Evolutionary conservation across 2,797 vertebrate species (phyloP), one percentile per base, ranked within the genome.

Genomic region (Intellagama lesueurii): DNA sequence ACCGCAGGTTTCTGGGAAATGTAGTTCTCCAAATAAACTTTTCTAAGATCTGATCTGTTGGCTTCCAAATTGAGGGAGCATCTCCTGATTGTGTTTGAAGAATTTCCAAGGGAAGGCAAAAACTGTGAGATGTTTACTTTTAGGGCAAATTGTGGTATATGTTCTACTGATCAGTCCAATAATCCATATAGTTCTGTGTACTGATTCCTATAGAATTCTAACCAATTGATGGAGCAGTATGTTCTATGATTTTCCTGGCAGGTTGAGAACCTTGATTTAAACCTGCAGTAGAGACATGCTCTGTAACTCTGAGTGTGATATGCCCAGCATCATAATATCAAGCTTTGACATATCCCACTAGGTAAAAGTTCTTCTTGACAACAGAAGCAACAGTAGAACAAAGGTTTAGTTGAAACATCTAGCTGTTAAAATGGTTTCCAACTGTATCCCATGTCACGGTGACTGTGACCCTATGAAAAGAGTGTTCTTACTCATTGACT

Each of bases 401-500:
- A 32, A 9, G 30, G 8, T 47, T 47, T 32, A 32, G 68, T 47
- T 32, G 68, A 68, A n/a, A 85, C 49, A 56, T 47, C 32, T 47
- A 6, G 4, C 28, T 64, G 19, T 86, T 44, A 44, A 4, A 77
- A 44, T 66, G 60, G 81, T 49, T 82, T 64, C 44, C 14, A 49
- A n/a, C 28, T 70, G 28, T 56, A 3, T 44, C 73, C 52, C 73
- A 77, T 30, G 24, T 49, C 64, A 70, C 4, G 78, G 64, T 70
- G 64, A 84, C 11, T 40, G 47, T 84, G 68, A 84, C 47, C 24
- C 9, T 69, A 68, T 56, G 30, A 77, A 66, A 76, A 68, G 56
- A 88, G 19, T n/a, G 40, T 88, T 88, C 47, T 16, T 69, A n/a
- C 40, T 83, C 35, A 83, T 7, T 77, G 72, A 32, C 49, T 68